Base-by-base conservation (phyloP, 1,140 invertebrate genomes). In the Cotesia chilonis region DNA sequence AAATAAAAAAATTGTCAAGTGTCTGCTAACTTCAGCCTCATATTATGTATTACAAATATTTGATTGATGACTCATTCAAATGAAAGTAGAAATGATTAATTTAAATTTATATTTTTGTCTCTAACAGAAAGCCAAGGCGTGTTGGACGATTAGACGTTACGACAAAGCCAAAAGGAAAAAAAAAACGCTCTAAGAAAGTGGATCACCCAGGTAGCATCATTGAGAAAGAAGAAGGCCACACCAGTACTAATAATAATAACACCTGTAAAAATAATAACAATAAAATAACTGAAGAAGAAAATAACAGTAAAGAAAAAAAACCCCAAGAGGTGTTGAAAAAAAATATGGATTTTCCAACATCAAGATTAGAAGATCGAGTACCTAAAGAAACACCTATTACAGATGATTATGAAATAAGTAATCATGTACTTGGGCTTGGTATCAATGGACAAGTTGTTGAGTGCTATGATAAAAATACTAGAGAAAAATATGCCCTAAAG, bases 401-500 rank as follows among this genome's bases (percentile, higher is more conserved):
- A 37, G 92, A 97, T 71, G 97, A 99, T 86, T 99, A 98, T 84
- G 92, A 94, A 83, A 95, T 99, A 76, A 95, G 95, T n/a, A 93
- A 93, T 80, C 95, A 92, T 66, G 97, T 99, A 10, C 90, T 99
- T 54, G 98, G 98, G n/a, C 90, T 98, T 36, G 98, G 98, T 12
- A 99, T 99, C 76, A 99, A 98, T 85, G 98, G 98, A 51, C 98
- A 98, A 91, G 94, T 96, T 47, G 91, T 94, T 6, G 90, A 93
- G 82, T 94, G 93, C 84, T 93, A 89, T 76, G 89, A 89, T 20
- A 92, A 91, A 76, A 86, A 86, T 65, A 92, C 88, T 7, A 89
- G 91, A 78, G 85, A 92, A 78, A 96, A 96, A 84, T 96, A 90
- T 85, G 96, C 96, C 4, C 87, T 98, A 12, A 98, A 98, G 91